Evolutionary conservation across 2,113 vertebrate species (phyloP), one percentile per base, ranked within the genome.

Genomic region (Antechinus flavipes): DNA sequence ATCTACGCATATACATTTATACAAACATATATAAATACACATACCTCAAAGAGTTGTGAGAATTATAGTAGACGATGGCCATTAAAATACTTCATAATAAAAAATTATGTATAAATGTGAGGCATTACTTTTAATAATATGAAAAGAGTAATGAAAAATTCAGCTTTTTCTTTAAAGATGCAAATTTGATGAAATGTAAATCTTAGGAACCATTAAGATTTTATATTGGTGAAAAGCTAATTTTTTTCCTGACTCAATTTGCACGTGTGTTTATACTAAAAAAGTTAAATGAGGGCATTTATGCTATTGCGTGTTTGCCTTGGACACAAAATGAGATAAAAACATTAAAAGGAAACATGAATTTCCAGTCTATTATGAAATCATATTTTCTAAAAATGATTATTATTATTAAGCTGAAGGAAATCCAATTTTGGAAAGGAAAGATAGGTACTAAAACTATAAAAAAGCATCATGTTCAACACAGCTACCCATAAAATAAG

Each of bases 181-280:
- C 94, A 91, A 90, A 61, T 10, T 94, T 96, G 55, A 95, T 93
- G 95, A 95, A 95, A 97, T 76, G 68, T 46, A 96, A 95, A 95
- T 94, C 50, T 96, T 93, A 97, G 93, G 96, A 92, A 26, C 56
- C 92, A 94, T 91, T 46, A 54, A 49, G 54, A 90, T 94, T 96
- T 97, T 97, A 89, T 91, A 96, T 93, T 98, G 54, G 89, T 93
- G 14, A 46, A 50, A 89, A 97, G 98, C 96, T 94, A 93, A 93
- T 27, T 95, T 97, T 94, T 91, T 52, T 97, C 24, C 35, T 35
- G 30, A 68, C 49, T 96, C 55, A 94, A 23, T 96, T 90, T 96
- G n/a, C 76, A 61, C 50, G 53, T 95, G 52, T 92, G 54, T 84
- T 97, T 96, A 54, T 22, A 93, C 5, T 49, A 96, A 97, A 95